These are phyloP conservation scores for Microcebus jonahi DNA, from an alignment of 2,113 vertebrate species.

Conservation along the genomic window DNA sequence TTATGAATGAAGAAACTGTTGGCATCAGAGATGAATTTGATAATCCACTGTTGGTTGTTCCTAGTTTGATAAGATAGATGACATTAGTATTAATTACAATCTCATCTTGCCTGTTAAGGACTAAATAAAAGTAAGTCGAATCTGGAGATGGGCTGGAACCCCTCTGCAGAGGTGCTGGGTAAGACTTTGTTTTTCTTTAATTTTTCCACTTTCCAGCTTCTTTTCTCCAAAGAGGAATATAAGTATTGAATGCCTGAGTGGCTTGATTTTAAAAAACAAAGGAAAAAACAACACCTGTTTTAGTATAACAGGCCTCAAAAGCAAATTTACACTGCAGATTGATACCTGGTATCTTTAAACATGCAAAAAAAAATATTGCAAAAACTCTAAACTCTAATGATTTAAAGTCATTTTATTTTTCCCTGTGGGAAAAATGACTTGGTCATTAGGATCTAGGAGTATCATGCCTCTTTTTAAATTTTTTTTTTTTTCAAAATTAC, in stretches of 20 bases:
- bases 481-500: not conserved
- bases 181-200: not conserved
- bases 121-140: slow-evolving; percentile 57
- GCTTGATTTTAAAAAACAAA: not conserved
- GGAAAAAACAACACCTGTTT: not conserved
- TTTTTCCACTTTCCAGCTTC: not conserved
- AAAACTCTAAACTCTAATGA: not conserved
- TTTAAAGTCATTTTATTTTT: not conserved
- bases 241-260: not conserved
- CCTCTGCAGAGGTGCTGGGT: slow-evolving; percentile 10
- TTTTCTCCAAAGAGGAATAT: not conserved
- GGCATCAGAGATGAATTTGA: not conserved
- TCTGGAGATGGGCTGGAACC: slow-evolving; percentile 38
- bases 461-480: not conserved
- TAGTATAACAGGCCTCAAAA: not conserved
- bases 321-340: not conserved
- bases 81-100: slow-evolving; percentile 65
- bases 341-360: not conserved
- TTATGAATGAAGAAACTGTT: not conserved
- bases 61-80: slow-evolving; percentile 81
- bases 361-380: not conserved
- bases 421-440: not conserved
- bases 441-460: not conserved
- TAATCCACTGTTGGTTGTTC: slow-evolving; percentile 28
- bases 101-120: slow-evolving; percentile 56